Conservation (phyloP, 2,888 invertebrate genomes). For the Agonopterix heracliana region DNA sequence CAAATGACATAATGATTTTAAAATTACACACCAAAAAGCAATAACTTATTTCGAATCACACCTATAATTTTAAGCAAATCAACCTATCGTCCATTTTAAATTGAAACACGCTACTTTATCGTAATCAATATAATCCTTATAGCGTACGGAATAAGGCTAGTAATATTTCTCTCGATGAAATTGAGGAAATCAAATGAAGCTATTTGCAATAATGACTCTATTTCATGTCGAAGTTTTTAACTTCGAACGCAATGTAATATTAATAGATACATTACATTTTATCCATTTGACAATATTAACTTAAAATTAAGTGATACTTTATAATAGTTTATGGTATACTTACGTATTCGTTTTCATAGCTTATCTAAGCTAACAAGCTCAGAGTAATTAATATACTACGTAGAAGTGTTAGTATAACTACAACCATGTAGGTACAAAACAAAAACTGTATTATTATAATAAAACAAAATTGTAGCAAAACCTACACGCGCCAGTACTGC, state of each 20-base stretch:
- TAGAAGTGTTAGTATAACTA: too few relatives aligned
- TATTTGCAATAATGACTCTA: conserved; percentile 36
- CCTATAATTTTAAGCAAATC: conserved; percentile 29
- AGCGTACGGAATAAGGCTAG: background rate
- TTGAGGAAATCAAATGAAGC: conserved; percentile 7
- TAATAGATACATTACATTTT: background rate
- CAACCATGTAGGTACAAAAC: too few relatives aligned
- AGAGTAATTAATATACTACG: too few relatives aligned
- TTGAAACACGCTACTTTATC: background rate
- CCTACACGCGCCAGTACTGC: too few relatives aligned
- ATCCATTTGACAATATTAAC: too few relatives aligned
- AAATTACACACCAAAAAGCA: conserved; percentile 26
- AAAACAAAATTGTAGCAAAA: too few relatives aligned
- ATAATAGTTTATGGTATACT: too few relatives aligned
- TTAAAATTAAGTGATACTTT: too few relatives aligned
- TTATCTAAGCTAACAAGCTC: too few relatives aligned
- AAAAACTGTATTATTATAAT: too few relatives aligned
- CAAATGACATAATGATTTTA: conserved; percentile 30
- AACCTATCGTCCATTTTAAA: conserved; percentile 1
- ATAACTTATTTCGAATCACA: conserved; percentile 21
- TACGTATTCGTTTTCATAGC: too few relatives aligned
- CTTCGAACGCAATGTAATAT: conserved; percentile 7
- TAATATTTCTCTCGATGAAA: background rate
- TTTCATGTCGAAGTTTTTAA: conserved; percentile 30
- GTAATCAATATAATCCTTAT: background rate